Evolutionary conservation across 1,140 invertebrate genomes (phyloP).

Genomic region (Papilio polytes): DNA sequence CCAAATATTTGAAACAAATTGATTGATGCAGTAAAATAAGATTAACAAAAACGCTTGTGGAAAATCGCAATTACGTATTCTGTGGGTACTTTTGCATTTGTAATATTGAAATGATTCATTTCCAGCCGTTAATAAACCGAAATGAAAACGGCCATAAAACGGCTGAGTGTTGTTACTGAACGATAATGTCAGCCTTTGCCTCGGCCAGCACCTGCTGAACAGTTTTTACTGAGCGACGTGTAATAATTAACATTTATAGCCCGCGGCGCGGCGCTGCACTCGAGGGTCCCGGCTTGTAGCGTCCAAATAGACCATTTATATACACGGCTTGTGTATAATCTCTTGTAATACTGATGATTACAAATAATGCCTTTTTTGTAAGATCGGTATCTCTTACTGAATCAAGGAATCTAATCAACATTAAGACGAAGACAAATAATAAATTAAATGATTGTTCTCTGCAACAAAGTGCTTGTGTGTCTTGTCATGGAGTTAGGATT

Average conservation of each 20-base stretch:
- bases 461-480: not conserved
- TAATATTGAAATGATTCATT: not conserved
- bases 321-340: not conserved
- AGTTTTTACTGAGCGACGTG: conserved; percentile 16
- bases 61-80: too few species aligned
- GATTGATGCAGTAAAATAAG: too few species aligned
- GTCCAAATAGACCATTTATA: not conserved
- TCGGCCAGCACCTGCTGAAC: conserved; percentile 27
- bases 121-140: conserved; percentile 19
- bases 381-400: not conserved
- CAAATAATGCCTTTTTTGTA: not conserved
- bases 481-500: too few species aligned
- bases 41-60: too few species aligned
- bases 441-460: not conserved
- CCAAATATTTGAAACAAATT: too few species aligned
- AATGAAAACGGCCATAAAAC: conserved; percentile 32
- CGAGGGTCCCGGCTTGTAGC: not conserved
- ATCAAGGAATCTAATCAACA: too few species aligned
- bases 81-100: not conserved
- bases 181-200: conserved; percentile 1
- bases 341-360: not conserved
- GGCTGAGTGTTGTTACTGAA: not conserved
- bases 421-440: not conserved
- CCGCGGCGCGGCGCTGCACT: conserved; percentile 8
- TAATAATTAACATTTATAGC: conserved; percentile 33